Percentiles rank a stretch among this genome's conserved stretches.
Conservation (phyloP, 1,140 invertebrate genomes). For the Trichogramma pretiosum region DNA sequence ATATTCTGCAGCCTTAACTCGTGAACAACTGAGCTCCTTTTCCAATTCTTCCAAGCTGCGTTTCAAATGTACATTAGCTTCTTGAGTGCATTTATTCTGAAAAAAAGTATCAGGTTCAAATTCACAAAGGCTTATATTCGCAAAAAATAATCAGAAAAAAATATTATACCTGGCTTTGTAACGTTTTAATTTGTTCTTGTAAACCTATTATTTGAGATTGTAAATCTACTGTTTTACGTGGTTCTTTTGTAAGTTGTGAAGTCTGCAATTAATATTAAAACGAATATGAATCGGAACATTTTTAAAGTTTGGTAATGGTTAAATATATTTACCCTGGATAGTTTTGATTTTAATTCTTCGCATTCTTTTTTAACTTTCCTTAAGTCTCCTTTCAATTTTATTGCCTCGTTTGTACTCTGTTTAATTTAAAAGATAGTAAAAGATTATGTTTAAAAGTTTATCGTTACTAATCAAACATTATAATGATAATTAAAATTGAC, state of each 20-base stretch:
- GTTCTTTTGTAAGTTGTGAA: slow-evolving; percentile 22
- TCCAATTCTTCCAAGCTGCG: slow-evolving; percentile 28
- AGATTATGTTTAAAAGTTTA: background rate
- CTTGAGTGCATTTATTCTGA: slow-evolving; percentile 29
- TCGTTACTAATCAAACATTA: background rate
- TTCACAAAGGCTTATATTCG: too few species aligned
- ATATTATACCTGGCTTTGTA: slow-evolving; percentile 29
- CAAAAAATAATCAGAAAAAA: too few species aligned
- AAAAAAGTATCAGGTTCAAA: slow-evolving; percentile 15
- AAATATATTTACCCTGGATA: slow-evolving; percentile 19
- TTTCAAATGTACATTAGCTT: slow-evolving; percentile 28
- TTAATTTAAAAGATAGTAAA: background rate
- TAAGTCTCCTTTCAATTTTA: slow-evolving; percentile 29
- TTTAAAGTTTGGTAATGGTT: slow-evolving; percentile 3
- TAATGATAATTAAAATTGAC: background rate
- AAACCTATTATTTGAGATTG: too few species aligned
- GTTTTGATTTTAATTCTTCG: slow-evolving; percentile 28
- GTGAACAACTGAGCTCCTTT: slow-evolving; percentile 23
- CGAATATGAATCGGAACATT: background rate
- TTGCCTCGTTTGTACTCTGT: slow-evolving; percentile 22
- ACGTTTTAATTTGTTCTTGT: slow-evolving; percentile 27
- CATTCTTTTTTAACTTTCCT: slow-evolving; percentile 30
- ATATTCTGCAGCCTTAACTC: slow-evolving; percentile 24
- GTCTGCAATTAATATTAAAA: slow-evolving; percentile 4
- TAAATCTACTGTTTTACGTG: too few species aligned